Conservation (phyloP, 2,113 vertebrate species). For the Pterocles gutturalis region DNA sequence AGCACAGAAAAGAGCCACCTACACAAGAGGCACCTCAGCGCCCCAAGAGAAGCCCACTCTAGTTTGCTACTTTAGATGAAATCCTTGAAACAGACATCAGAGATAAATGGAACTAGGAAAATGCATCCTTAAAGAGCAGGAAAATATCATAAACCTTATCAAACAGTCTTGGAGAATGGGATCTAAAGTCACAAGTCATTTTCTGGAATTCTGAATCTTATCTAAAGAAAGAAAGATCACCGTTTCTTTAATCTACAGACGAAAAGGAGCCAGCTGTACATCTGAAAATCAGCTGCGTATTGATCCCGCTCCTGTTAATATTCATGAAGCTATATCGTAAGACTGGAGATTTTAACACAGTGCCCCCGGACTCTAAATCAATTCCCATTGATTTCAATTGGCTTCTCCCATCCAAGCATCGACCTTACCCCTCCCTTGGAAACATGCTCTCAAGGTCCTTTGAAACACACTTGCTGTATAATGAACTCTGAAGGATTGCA, state of each 20-base stretch:
- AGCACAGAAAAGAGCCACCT: fast-evolving
- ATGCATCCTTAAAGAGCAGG: neutral
- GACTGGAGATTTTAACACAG: slow-evolving; percentile 82
- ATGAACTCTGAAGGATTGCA: slow-evolving; percentile 67
- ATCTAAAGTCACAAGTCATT: neutral
- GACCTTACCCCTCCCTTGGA: slow-evolving; percentile 69
- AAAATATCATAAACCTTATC: neutral
- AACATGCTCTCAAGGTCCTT: slow-evolving; percentile 76
- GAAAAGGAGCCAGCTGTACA: slow-evolving; percentile 78
- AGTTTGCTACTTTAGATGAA: neutral
- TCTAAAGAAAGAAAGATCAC: slow-evolving; percentile 15
- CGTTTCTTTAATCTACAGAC: slow-evolving; percentile 73
- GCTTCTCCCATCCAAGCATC: slow-evolving; percentile 73
- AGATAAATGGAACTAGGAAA: neutral
- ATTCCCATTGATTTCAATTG: slow-evolving; percentile 83
- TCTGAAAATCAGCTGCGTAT: slow-evolving; percentile 84
- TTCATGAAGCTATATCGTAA: slow-evolving; percentile 82
- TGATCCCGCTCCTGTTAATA: slow-evolving; percentile 80
- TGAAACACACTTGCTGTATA: slow-evolving; percentile 54
- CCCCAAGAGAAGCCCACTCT: fast-evolving
- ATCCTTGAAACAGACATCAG: neutral
- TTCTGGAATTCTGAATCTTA: slow-evolving; percentile 41
- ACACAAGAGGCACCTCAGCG: neutral
- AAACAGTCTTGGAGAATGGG: neutral
- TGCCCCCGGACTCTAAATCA: slow-evolving; percentile 81